phyloP scores from a whole-genome alignment of 2,797 vertebrate species.

The Onychomys torridus region DNA sequence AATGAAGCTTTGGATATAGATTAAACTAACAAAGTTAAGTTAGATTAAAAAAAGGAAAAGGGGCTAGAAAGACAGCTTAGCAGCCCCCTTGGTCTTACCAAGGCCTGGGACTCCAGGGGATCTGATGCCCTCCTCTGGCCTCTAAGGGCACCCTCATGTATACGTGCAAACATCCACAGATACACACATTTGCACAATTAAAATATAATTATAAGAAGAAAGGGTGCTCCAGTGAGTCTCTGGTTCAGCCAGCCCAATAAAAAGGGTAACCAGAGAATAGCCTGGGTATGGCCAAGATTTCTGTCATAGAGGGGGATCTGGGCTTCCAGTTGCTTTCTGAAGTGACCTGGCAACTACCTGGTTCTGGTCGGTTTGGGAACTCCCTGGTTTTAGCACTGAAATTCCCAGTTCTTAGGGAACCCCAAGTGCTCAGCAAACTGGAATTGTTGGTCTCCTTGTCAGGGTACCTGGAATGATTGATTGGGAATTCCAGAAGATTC shows the following conservation, averaged over 20 bases:
- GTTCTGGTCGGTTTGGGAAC: neutral
- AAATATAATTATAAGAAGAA: neutral
- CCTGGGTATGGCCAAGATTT: neutral
- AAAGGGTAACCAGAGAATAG: neutral
- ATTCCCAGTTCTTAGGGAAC: neutral
- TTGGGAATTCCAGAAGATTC: constrained; percentile 37
- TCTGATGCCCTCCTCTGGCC: neutral
- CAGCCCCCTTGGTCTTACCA: neutral
- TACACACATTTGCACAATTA: neutral
- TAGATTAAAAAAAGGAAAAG: neutral
- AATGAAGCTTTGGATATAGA: neutral
- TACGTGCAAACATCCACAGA: neutral
- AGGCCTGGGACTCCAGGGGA: neutral
- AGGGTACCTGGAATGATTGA: neutral
- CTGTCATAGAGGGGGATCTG: neutral
- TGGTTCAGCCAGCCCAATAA: neutral
- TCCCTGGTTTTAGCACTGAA: neutral
- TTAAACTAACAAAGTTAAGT: neutral
- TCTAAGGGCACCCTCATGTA: neutral
- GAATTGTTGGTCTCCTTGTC: neutral
- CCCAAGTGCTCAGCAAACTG: neutral
- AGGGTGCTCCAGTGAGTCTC: neutral
- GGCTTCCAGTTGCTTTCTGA: neutral
- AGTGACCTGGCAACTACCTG: neutral
- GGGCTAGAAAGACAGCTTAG: neutral